phyloP scores from a whole-genome alignment of 2,113 vertebrate species.

The Mionectes macconnelli region DNA sequence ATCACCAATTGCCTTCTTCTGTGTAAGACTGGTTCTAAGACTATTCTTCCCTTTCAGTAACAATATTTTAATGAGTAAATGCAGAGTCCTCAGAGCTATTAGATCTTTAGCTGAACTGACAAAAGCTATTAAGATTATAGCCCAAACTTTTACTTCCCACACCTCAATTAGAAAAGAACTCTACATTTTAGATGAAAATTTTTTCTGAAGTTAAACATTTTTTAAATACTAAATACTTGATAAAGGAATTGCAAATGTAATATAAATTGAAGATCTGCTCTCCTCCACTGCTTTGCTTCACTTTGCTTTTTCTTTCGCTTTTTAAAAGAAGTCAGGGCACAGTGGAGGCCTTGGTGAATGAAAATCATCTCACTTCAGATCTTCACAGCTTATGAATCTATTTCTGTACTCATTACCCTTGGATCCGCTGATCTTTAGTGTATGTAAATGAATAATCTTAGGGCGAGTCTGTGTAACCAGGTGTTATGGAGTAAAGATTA shows the following conservation, averaged over 20 bases:
- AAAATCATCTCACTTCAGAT: neutral
- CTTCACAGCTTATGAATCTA: neutral
- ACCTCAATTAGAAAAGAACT: conserved; percentile 49
- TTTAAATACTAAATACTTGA: neutral
- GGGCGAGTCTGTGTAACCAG: neutral
- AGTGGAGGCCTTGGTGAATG: neutral
- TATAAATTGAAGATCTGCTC: neutral
- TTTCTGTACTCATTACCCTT: neutral
- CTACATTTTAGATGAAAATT: neutral
- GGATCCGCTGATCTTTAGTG: neutral
- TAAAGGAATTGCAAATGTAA: neutral
- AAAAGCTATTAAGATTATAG: conserved; percentile 18
- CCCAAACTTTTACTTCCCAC: conserved; percentile 19
- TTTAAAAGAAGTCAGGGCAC: conserved; percentile 19
- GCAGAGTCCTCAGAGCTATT: conserved; percentile 41
- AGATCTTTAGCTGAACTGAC: conserved; percentile 27
- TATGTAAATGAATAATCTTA: neutral
- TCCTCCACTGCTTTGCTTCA: neutral
- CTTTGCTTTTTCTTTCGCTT: neutral
- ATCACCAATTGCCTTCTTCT: conserved; percentile 11
- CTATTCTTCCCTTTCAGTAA: conserved; percentile 5
- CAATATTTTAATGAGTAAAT: conserved; percentile 53
- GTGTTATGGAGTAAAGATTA: neutral
- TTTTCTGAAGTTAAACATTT: conserved; percentile 24
- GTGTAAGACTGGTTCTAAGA: conserved; percentile 14